Evolutionary conservation across 2,797 vertebrate species (phyloP), one percentile per base, ranked within the genome.

Genomic region (Gallinago nigripennis): DNA sequence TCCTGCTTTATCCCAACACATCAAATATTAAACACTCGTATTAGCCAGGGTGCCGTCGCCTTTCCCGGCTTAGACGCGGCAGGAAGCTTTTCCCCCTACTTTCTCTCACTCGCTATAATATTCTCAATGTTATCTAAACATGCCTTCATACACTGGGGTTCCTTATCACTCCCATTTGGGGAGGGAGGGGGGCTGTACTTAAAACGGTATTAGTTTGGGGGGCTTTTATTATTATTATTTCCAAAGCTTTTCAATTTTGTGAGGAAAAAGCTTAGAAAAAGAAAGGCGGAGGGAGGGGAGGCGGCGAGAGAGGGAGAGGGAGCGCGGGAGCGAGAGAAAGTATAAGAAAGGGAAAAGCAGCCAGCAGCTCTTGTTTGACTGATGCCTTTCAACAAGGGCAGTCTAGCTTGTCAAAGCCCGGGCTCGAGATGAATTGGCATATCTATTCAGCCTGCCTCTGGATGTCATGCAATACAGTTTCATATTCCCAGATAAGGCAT

Each of bases 1-100:
- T 99, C 99, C 98, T 97, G 98, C 99, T 99, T 99, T 99, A 99
- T 99, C 99, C 99, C 98, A 98, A 98, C 98, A 99, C 99, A 99
- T 99, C 99, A 99, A 99, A 99, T 99, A 99, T 99, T 99, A 99
- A 99, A 99, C 99, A 99, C 99, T 99, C 98, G 99, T 99, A 99
- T 99, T 99, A 99, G 99, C 98, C 99, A 98, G 98, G 96, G 98
- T 98, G 98, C 97, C 96, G 96, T 96, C 95, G 97, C 98, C 97
- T 98, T 98, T 97, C 97, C 97, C 54, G 77, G 99, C 99, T 99
- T 99, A 99, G 97, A 93, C 63, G 93, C 79, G 92, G 96, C 92
- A 95, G 95, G 90, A 94, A 93, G 97, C 95, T 93, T 73, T 94
- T 92, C 82, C 94, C 97, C 97, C 97, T 96, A 97, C 96, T 97